Evolutionary conservation across 64 coral and sea anemone species (phyloP).

Genomic region (Porites lutea): DNA sequence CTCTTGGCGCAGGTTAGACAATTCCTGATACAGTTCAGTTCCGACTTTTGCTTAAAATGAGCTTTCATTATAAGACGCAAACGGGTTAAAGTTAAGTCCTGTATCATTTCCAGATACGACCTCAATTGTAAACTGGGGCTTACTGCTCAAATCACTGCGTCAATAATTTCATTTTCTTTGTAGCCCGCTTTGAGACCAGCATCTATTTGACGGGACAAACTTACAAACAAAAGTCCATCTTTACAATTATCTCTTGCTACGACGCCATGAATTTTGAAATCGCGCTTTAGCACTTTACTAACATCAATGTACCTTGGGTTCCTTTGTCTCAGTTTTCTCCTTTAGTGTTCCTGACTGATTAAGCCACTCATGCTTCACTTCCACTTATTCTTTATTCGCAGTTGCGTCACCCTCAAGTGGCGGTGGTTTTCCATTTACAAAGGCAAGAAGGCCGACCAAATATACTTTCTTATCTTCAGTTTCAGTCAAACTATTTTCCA

Average conservation of each 20-base stretch:
- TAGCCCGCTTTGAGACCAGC: constrained; percentile 30
- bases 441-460: not conserved
- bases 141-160: constrained; percentile 26
- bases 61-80: not conserved
- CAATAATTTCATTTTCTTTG: constrained; percentile 20
- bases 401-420: constrained; percentile 19
- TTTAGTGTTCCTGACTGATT: not conserved
- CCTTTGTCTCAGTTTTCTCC: too few relatives aligned
- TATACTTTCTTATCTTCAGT: constrained; percentile 4
- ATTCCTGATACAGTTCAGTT: not conserved
- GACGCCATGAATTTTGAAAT: too few relatives aligned
- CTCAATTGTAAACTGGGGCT: constrained; percentile 24
- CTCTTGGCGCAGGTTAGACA: not conserved
- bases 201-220: constrained; percentile 18
- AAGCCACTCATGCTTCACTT: not conserved
- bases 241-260: constrained; percentile 5
- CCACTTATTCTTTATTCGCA: not conserved
- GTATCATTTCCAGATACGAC: constrained; percentile 1
- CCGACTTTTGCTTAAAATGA: not conserved
- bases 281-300: too few relatives aligned
- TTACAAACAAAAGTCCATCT: constrained; percentile 22
- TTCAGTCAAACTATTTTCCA: constrained; percentile 6
- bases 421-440: constrained; percentile 23
- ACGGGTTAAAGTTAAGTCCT: not conserved
- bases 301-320: too few relatives aligned